phyloP scores from a whole-genome alignment of 2,797 vertebrate species.

The Crocodylus rhombifer region DNA sequence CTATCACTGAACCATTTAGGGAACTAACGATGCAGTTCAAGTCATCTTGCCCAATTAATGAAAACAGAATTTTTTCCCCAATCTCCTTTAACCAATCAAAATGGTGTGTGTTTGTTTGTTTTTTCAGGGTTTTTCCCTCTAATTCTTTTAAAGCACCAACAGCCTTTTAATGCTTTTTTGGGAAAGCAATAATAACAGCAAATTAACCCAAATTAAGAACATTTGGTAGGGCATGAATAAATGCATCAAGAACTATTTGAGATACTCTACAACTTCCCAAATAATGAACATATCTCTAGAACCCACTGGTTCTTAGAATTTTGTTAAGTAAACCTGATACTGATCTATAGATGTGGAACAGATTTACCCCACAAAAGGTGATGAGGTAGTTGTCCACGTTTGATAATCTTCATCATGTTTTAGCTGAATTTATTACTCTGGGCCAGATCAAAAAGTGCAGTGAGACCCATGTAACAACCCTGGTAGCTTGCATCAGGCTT shows the following conservation, averaged over 20 bases:
- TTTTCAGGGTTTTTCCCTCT: neutral
- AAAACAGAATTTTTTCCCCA: neutral
- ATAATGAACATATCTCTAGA: neutral
- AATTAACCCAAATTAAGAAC: neutral
- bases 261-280: neutral
- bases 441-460: neutral
- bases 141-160: neutral
- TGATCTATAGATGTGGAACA: neutral
- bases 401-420: neutral
- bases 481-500: neutral
- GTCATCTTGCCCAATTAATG: neutral
- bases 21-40: slow-evolving; percentile 8
- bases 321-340: neutral
- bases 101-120: too few relatives aligned
- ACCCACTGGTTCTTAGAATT: neutral
- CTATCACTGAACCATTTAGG: neutral
- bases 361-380: neutral
- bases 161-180: neutral
- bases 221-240: neutral
- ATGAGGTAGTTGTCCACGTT: neutral
- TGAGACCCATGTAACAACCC: neutral
- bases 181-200: neutral
- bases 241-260: neutral
- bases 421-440: neutral
- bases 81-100: neutral